Base-by-base conservation (phyloP, 2,797 vertebrate species). In the Staurois parvus region DNA sequence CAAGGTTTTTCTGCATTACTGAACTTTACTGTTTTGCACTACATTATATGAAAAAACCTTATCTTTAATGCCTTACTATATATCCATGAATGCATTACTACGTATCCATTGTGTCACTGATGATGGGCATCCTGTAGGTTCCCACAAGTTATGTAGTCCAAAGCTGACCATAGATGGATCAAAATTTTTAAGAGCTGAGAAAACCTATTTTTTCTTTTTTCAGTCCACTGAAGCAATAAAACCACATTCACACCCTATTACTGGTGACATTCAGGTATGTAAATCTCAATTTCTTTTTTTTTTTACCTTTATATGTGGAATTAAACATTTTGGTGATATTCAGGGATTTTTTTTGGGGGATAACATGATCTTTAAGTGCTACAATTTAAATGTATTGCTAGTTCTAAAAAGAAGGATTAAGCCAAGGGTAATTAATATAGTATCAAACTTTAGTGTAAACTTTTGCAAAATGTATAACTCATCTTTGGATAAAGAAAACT, bases 211-310 rank as follows among this genome's bases (percentile, higher is more conserved):
- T 26, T 59, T n/a, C n/a, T n/a, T 90, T 89, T 93, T 89, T 19
- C 88, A 99, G 97, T 89, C 96, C 56, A 78, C 94, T 0, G 98
- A 99, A 89, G 85, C 89, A 30, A 88, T 93, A 2, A 98, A 95
- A 89, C 88, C 91, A 72, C 93, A 93, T 89, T 94, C 96, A 59
- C 97, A 98, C 92, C 95, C 95, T 69, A 96, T 99, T 91, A 98
- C 96, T 62, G 98, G 98, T 90, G 98, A 99, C 94, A 97, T 99
- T 91, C 98, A 99, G 97, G 98, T 99, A 95, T 34, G 84, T 32
- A 90, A 88, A 90, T 86, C 28, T 19, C 29, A 2, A 26, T 66
- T 26, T 26, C 11, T 56, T 8, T 79, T 10, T n/a, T 34, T 79
- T 29, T 19, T n/a, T 62, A 32, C 19, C 11, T n/a, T 24, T 79